Evolutionary conservation across 2,888 invertebrate species (phyloP).

Genomic region (Drosophila seclusa): DNA sequence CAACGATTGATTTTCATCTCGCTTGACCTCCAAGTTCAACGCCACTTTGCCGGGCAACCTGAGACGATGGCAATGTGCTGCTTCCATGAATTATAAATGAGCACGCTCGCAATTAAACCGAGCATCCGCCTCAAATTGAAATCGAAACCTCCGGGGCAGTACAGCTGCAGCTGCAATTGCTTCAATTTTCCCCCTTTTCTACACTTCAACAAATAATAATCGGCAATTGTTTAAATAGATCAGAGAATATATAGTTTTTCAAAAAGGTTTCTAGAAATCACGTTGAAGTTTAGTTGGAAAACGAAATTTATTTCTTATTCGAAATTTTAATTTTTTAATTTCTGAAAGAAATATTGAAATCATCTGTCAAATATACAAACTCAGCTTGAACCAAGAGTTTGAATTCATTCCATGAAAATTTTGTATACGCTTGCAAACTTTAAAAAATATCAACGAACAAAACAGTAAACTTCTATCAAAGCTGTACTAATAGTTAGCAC

Average conservation of each 20-base stretch:
- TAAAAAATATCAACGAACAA: neutral
- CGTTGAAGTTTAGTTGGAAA: neutral
- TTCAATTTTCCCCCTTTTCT: constrained; percentile 6
- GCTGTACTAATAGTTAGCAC: neutral
- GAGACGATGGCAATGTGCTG: constrained; percentile 42
- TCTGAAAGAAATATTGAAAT: neutral
- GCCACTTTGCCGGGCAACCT: constrained; percentile 47
- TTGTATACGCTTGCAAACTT: neutral
- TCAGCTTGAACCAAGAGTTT: neutral
- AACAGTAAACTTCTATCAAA: neutral
- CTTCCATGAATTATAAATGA: constrained; percentile 64
- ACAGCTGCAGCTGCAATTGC: constrained; percentile 5
- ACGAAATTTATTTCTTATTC: neutral
- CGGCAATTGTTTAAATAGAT: neutral
- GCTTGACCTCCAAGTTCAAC: constrained; percentile 69
- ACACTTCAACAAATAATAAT: neutral
- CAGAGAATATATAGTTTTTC: neutral
- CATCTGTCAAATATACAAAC: neutral
- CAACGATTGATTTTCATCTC: constrained; percentile 58
- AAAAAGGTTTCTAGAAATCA: neutral
- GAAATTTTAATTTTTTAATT: neutral
- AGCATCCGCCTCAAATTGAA: constrained; percentile 79
- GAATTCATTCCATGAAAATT: neutral
- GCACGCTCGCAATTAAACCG: constrained; percentile 66
- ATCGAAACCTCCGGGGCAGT: constrained; percentile 69